Evolutionary conservation across 2,113 vertebrate genomes (phyloP), one percentile per base, ranked within the genome.

Genomic region (Lophotis ruficrista): DNA sequence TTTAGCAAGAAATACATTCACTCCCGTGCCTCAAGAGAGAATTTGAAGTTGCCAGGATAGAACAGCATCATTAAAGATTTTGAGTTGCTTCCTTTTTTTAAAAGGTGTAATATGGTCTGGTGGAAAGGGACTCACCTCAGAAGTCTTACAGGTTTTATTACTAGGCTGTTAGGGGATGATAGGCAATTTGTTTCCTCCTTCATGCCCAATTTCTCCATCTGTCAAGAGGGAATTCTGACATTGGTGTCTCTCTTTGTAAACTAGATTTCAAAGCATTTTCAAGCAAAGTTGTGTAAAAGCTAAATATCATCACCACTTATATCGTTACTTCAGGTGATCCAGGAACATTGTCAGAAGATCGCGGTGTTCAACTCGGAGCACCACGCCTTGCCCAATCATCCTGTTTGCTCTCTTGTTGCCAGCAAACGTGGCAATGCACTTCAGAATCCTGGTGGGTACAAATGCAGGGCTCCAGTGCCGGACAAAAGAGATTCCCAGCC

Each of bases 391-490:
- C 64, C 27, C 35, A 38, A 71, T 30, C 53, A 72, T 37, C 43
- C 54, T 12, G 11, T 30, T 57, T 62, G 37, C 35, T 58, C 30
- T 72, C 24, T 54, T 10, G 23, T 68, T 78, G 61, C 35, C 82
- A 69, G 60, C 31, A 81, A 30, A 56, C 5, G 54, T 8, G 6
- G 35, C 3, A 1, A 37, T 33, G 20, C 0, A 0, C n/a, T 72
- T 68, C 18, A 68, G 72, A 92, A 23, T 12, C 15, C 35, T 7
- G 37, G 33, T 60, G 28, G 25, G 70, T 23, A 77, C 68, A 71
- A 72, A 68, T n/a, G 14, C 7, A 1, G 30, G n/a, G 20, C 30
- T 68, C 56, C 24, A 6, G 8, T 62, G n/a, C 31, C 30, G 62
- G 61, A n/a, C 17, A n/a, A 51, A 85, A 76, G 27, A 79, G 30